Evolutionary conservation across 2,113 vertebrate species (phyloP).

Genomic region (Ictalurus furcatus): DNA sequence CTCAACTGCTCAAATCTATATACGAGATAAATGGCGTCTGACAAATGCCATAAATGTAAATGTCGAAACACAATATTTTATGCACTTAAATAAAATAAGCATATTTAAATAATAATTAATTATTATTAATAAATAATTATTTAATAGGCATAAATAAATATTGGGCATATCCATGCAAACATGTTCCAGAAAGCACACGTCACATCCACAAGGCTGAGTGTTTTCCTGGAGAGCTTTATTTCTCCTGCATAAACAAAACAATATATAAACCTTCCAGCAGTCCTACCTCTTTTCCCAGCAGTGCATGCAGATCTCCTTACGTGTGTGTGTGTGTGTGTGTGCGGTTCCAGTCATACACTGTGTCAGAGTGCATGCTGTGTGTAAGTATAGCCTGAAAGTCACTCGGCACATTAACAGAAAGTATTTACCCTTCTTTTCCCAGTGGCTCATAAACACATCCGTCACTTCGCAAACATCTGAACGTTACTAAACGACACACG

Average conservation of each 20-base stretch:
- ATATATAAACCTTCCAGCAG: not conserved
- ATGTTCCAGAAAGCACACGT: not conserved
- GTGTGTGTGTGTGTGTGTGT: not conserved
- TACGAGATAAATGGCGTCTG: too few species aligned
- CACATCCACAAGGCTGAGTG: not conserved
- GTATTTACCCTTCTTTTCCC: not conserved
- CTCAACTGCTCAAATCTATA: too few species aligned
- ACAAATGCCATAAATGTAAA: too few species aligned
- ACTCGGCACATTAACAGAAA: conserved; percentile 1
- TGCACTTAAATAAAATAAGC: not conserved
- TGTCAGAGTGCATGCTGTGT: not conserved
- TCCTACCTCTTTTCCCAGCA: not conserved
- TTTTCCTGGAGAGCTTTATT: not conserved
- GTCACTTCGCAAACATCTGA: not conserved
- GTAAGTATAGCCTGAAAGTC: conserved; percentile 23
- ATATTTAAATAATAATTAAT: too few species aligned
- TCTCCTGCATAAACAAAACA: not conserved
- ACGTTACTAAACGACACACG: too few species aligned
- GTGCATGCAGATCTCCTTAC: not conserved
- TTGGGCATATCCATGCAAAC: not conserved
- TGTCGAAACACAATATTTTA: not conserved
- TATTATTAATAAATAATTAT: too few species aligned
- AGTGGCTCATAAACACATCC: not conserved
- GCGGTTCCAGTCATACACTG: not conserved
- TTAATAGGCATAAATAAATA: not conserved